A percentile compares a stretch with the other conserved stretches of the same genome.
Evolutionary conservation across 2,113 vertebrate species (phyloP).

Genomic region (Bubo blakistoni): DNA sequence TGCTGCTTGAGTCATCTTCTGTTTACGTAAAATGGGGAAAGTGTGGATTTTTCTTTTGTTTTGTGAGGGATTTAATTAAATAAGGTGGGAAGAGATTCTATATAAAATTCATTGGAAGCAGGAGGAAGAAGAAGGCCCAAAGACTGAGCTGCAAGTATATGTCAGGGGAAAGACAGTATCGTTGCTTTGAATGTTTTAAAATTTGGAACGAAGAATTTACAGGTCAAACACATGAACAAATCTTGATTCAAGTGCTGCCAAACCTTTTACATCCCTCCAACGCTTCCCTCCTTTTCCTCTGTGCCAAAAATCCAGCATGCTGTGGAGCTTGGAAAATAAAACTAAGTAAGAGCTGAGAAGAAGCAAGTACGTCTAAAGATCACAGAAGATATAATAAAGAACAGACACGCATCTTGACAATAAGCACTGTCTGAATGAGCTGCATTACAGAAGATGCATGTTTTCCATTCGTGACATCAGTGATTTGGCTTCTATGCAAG

Average conservation of each 20-base stretch:
- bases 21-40: neutral
- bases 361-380: neutral
- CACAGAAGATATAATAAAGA: neutral
- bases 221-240: neutral
- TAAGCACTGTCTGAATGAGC: neutral
- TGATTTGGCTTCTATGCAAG: neutral
- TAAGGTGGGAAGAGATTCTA: neutral
- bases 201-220: neutral
- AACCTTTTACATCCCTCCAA: neutral
- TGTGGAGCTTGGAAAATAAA: neutral
- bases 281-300: neutral
- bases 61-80: neutral
- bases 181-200: neutral
- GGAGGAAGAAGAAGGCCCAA: neutral
- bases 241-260: neutral
- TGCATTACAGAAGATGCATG: neutral
- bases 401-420: neutral
- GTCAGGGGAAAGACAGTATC: neutral
- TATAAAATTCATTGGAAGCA: neutral
- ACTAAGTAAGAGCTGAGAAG: neutral
- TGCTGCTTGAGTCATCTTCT: neutral
- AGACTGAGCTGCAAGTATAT: neutral
- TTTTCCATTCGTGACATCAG: neutral
- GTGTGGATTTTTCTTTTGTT: neutral
- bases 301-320: neutral